Base-by-base conservation (phyloP, 1,140 invertebrate species). In the Aphelinus atriplicis region DNA sequence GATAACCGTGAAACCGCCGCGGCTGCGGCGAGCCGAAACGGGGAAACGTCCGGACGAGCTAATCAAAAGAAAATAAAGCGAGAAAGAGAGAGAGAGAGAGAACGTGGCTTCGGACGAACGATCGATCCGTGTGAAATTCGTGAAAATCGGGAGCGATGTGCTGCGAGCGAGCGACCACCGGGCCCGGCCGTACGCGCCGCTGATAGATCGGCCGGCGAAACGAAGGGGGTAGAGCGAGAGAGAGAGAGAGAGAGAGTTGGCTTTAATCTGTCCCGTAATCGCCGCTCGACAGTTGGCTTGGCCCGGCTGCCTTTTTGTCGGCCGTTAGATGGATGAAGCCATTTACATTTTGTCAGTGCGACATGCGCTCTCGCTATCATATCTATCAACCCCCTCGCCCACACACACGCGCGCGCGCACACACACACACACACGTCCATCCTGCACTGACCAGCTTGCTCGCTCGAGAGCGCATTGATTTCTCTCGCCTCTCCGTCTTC, bases 271-370 rank as follows among this genome's bases (percentile, higher is more conserved):
- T 88, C 84, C 84, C 80, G 86, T 87, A 88, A 88, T 88, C 86
- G 85, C 82, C 80, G 79, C 80, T 81, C 86, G 86, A 87, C 87
- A 88, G 87, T 88, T 88, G 87, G 87, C 81, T 7, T 2, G 3
- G 2, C 6, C 61, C 55, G 51, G 57, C 76, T 78, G 78, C 81
- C 85, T 88, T 88, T 88, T 88, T 88, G 86, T 85, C 83, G 82
- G 79, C 80, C 77, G 77, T 81, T 83, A 88, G 87, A 88, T 88
- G 86, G 87, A 88, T 88, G 83, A 81, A 79, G 86, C 81, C 87
- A 88, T 88, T 88, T 88, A 88, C 87, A 88, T 88, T 87, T 87
- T 87, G 87, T 87, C 87, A 87, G 84, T 83, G 80, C 86, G 86
- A 85, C 85, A 86, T 86, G 86, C 85, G 83, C 81, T 81, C 83